phyloP scores from a whole-genome alignment of 30 jellyfish, hydroid and myxozoan species.

The Haliclystus octoradiatus region DNA sequence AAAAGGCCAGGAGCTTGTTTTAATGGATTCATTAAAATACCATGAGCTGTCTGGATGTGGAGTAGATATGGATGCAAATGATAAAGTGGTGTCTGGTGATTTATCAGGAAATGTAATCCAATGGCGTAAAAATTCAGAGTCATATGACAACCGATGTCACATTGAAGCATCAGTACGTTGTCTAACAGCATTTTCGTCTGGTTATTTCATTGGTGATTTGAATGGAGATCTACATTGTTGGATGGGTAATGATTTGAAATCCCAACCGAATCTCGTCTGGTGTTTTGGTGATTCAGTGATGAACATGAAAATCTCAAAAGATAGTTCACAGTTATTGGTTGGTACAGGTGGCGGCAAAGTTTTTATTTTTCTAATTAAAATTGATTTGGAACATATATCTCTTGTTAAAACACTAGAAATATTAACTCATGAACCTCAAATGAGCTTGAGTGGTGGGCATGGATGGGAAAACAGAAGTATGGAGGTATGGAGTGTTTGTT shows the following conservation, averaged over 20 bases:
- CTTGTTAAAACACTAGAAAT: neutral
- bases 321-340: slow-evolving; percentile 14
- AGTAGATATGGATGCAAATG: slow-evolving; percentile 17
- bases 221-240: slow-evolving; percentile 45
- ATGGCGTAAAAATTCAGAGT: slow-evolving; percentile 10
- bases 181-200: slow-evolving; percentile 13
- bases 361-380: slow-evolving; percentile 17
- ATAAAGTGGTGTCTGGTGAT: slow-evolving; percentile 78
- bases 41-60: slow-evolving; percentile 85
- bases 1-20: neutral
- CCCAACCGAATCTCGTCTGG: slow-evolving; percentile 1
- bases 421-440: slow-evolving; percentile 29
- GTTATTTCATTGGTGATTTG: slow-evolving; percentile 50
- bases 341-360: slow-evolving; percentile 82
- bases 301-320: slow-evolving; percentile 15
- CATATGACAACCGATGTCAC: neutral
- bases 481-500: slow-evolving; percentile 89
- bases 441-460: neutral
- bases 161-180: slow-evolving; percentile 30
- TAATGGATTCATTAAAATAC: neutral
- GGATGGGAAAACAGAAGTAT: slow-evolving; percentile 27
- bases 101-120: slow-evolving; percentile 65
- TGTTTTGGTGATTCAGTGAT: slow-evolving; percentile 40
- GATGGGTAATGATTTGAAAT: slow-evolving; percentile 4
- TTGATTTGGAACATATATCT: neutral